These are phyloP conservation scores for Pristionchus entomophagus DNA, from an alignment of 2,888 invertebrate species.

Conservation along the genomic window DNA sequence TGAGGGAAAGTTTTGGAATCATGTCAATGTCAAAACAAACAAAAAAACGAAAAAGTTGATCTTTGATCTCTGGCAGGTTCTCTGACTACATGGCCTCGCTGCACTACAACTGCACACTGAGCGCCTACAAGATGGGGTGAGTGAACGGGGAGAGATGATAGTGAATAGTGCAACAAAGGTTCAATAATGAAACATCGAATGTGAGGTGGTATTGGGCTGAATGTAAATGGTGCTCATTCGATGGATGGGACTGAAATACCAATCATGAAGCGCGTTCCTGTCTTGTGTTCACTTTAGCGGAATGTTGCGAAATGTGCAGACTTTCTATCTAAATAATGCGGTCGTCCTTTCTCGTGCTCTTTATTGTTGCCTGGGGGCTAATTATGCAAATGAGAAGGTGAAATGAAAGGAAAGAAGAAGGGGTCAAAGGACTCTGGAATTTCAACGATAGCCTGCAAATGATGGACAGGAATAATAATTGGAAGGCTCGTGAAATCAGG, in stretches of 20 bases:
- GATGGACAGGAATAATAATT: neutral
- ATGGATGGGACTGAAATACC: too few species aligned
- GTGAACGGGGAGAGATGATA: neutral
- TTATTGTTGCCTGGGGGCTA: slow-evolving; percentile 2
- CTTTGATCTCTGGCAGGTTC: slow-evolving; percentile 21
- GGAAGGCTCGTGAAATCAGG: too few species aligned
- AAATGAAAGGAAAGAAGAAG: neutral
- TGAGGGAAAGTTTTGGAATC: too few species aligned
- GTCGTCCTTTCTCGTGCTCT: neutral
- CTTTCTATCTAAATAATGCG: too few species aligned
- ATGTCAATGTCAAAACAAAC: neutral
- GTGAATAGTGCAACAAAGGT: neutral
- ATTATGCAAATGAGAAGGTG: slow-evolving; percentile 17
- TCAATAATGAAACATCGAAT: neutral
- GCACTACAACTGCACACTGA: slow-evolving; percentile 62
- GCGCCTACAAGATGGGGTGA: slow-evolving; percentile 65
- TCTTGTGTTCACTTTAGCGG: too few species aligned
- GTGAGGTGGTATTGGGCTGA: neutral
- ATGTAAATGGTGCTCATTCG: too few species aligned
- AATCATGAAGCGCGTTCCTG: too few species aligned
- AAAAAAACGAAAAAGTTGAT: neutral
- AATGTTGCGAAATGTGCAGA: too few species aligned
- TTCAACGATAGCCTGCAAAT: neutral
- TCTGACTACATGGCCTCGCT: slow-evolving; percentile 51
- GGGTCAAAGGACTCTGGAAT: neutral